Conservation (phyloP, 2,888 invertebrate species). For the Drosophila mettleri region DNA sequence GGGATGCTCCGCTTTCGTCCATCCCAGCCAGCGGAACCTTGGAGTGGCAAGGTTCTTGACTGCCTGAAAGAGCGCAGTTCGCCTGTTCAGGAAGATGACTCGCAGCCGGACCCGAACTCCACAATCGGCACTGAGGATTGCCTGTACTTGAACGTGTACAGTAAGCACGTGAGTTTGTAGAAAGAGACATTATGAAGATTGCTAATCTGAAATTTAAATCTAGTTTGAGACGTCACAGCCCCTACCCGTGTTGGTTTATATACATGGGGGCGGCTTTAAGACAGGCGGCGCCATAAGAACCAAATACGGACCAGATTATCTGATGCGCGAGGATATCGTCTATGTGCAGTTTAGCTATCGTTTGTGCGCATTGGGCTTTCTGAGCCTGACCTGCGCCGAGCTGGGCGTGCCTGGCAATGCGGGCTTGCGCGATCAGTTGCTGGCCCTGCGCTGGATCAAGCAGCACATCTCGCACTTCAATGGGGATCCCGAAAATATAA, state of each 20-base stretch:
- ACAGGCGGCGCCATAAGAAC: constrained; percentile 82
- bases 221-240: constrained; percentile 55
- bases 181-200: background rate
- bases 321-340: constrained; percentile 85
- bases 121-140: constrained; percentile 79
- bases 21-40: constrained; percentile 82
- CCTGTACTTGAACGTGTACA: constrained; percentile 75
- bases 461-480: constrained; percentile 85
- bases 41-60: constrained; percentile 78
- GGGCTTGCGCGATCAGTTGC: constrained; percentile 86
- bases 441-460: constrained; percentile 86
- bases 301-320: constrained; percentile 84
- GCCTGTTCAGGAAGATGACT: constrained; percentile 60
- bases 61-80: constrained; percentile 52
- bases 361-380: constrained; percentile 85
- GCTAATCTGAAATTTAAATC: constrained; percentile 15
- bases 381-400: constrained; percentile 83
- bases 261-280: constrained; percentile 86
- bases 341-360: constrained; percentile 86
- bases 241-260: constrained; percentile 85
- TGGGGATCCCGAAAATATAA: constrained; percentile 86
- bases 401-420: constrained; percentile 86
- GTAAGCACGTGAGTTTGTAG: constrained; percentile 61
- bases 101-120: constrained; percentile 23
- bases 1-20: constrained; percentile 71